A percentile compares a stretch with the other conserved stretches of the same genome.
Evolutionary conservation across 2,888 invertebrate genomes (phyloP).

Genomic region (Drosophila histrio): DNA sequence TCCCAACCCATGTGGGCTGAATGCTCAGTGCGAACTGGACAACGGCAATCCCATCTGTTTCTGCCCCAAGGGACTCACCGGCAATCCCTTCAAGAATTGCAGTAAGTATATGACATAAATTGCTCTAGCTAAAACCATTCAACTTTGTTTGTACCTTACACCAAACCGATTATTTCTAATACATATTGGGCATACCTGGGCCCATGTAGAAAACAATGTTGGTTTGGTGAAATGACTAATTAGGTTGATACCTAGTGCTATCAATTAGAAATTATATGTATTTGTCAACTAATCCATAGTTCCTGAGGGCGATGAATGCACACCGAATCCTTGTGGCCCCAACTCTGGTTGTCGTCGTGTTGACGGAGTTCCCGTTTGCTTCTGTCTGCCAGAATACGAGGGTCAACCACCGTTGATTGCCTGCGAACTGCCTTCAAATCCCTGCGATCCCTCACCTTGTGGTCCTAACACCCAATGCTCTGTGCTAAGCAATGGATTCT

Average conservation of each 20-base stretch:
- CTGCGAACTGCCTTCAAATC: conserved; percentile 90
- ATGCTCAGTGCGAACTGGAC: conserved; percentile 93
- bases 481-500: conserved; percentile 90
- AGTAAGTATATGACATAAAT: conserved; percentile 87
- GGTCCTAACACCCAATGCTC: conserved; percentile 95
- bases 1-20: conserved; percentile 94
- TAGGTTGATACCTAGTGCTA: no score
- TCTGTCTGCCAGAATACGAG: conserved; percentile 94
- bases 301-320: conserved; percentile 93
- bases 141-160: no score
- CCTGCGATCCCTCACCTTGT: conserved; percentile 93
- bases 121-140: no score
- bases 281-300: conserved; percentile 85
- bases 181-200: no score
- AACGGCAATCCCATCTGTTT: conserved; percentile 94
- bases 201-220: no score
- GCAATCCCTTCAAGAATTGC: conserved; percentile 95
- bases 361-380: conserved; percentile 91
- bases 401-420: conserved; percentile 91
- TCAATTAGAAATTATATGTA: not conserved
- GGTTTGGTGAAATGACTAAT: no score
- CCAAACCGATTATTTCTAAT: no score
- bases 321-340: conserved; percentile 92
- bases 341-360: conserved; percentile 93
- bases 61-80: conserved; percentile 94